Percentiles rank a stretch among this genome's conserved stretches.
phyloP scores from a whole-genome alignment of 2,888 invertebrate species.

The Drosophila antonietae region DNA sequence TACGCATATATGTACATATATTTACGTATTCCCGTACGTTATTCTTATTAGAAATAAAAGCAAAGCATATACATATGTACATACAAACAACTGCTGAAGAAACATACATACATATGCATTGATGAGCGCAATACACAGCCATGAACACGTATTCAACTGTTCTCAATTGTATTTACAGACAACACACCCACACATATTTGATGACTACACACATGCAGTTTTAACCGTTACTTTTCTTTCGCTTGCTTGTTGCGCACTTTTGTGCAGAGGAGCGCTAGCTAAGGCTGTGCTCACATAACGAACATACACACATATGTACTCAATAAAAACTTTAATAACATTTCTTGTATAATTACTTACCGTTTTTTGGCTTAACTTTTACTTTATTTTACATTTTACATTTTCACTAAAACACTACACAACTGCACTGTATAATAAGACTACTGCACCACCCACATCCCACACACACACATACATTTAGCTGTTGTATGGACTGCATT shows the following conservation, averaged over 20 bases:
- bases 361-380: not conserved
- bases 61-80: no score
- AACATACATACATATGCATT: not conserved
- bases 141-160: not conserved
- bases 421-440: not conserved
- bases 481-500: no score
- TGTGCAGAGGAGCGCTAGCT: not conserved
- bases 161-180: not conserved
- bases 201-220: not conserved
- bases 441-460: not conserved
- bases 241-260: constrained; percentile 1
- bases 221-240: not conserved
- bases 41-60: no score
- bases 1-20: no score
- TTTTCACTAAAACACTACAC: not conserved
- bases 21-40: no score
- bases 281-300: not conserved
- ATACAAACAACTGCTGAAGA: no score
- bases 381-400: not conserved
- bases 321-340: not conserved
- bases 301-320: not conserved
- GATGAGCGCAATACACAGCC: not conserved
- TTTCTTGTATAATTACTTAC: not conserved
- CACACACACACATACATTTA: no score
- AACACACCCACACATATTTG: not conserved